These are phyloP conservation scores for Calameuta filiformis DNA, from an alignment of 2,888 invertebrate species.

Conservation along the genomic window DNA sequence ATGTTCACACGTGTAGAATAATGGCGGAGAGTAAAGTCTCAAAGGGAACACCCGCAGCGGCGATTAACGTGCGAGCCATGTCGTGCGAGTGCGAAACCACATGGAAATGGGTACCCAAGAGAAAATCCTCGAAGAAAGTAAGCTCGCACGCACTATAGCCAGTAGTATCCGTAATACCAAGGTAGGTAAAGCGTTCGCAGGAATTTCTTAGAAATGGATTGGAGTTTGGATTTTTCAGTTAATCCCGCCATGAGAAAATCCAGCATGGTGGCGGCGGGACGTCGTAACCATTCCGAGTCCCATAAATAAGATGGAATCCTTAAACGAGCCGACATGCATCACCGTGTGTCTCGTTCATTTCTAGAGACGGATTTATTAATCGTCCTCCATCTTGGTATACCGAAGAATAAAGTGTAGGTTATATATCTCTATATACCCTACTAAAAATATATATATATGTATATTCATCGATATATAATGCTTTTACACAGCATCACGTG, in stretches of 20 bases:
- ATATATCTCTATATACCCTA: neutral
- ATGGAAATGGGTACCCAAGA: conserved; percentile 19
- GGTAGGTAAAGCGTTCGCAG: neutral
- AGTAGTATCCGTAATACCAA: neutral
- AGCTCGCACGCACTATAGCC: conserved; percentile 21
- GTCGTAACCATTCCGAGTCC: neutral
- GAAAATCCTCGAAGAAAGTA: conserved; percentile 22
- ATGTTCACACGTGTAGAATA: conserved; percentile 50
- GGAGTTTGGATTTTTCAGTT: neutral
- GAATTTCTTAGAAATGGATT: neutral
- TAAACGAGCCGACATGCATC: neutral
- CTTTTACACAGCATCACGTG: neutral
- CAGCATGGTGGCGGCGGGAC: neutral
- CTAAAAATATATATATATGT: neutral
- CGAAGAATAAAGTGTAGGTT: neutral
- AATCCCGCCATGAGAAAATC: neutral
- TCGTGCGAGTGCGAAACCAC: neutral
- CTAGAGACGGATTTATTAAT: neutral
- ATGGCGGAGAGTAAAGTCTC: conserved; percentile 16
- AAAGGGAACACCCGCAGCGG: neutral
- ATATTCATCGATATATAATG: neutral
- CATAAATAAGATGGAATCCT: neutral
- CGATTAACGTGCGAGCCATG: neutral
- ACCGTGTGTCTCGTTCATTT: neutral
- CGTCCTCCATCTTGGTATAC: neutral